These are phyloP conservation scores for Dermochelys coriacea DNA, from an alignment of 2,797 vertebrate genomes.

Conservation along the genomic window DNA sequence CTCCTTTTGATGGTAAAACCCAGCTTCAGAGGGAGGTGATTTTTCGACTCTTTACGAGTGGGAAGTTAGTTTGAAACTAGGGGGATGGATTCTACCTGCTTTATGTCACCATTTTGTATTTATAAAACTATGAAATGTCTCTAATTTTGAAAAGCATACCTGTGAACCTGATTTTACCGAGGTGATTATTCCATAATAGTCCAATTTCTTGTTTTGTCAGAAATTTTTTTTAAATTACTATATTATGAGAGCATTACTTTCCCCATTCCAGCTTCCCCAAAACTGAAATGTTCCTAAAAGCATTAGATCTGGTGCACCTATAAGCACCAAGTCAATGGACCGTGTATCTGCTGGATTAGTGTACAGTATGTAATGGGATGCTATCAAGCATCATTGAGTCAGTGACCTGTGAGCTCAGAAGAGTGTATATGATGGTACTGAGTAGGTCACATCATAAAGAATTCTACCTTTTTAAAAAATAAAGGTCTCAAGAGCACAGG, in stretches of 20 bases:
- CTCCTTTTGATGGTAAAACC: neutral
- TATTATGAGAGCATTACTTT: rapidly evolving
- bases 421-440: neutral
- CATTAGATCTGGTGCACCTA: neutral
- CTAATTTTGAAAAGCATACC: neutral
- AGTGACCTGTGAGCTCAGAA: neutral
- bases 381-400: neutral
- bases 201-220: neutral
- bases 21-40: neutral
- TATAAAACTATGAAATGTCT: neutral
- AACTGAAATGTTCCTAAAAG: rapidly evolving
- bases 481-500: constrained; percentile 18
- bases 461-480: neutral
- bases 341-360: neutral
- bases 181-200: neutral
- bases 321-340: neutral
- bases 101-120: neutral
- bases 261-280: neutral
- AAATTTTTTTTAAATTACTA: neutral
- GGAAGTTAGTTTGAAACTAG: neutral
- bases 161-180: neutral
- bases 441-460: neutral
- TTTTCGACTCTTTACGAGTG: neutral
- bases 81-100: neutral
- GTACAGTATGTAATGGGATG: neutral